phyloP scores from a whole-genome alignment of 2,888 invertebrate genomes.

The Synanthedon vespiformis region DNA sequence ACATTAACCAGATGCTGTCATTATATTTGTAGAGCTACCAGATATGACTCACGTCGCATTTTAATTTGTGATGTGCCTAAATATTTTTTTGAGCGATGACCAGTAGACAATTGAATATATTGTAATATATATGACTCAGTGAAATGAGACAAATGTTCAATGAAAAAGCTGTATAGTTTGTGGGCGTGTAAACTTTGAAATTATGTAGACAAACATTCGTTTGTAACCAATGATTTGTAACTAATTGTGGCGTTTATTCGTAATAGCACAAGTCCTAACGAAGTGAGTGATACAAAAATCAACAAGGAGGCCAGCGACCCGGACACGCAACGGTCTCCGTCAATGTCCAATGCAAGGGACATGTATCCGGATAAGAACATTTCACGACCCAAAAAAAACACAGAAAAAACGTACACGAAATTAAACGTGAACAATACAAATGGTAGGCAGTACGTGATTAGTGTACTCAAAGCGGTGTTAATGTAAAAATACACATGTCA shows the following conservation, averaged over 20 bases:
- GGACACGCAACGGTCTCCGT: constrained; percentile 21
- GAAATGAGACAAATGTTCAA: not conserved
- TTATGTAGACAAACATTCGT: too few relatives aligned
- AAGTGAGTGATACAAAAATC: not conserved
- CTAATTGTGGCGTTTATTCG: too few relatives aligned
- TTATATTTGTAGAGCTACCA: constrained; percentile 6
- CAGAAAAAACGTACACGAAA: constrained; percentile 4
- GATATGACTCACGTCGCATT: constrained; percentile 11
- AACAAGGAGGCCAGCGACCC: constrained; percentile 28
- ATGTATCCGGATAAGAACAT: constrained; percentile 18
- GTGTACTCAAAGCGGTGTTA: not conserved
- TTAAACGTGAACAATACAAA: constrained; percentile 7
- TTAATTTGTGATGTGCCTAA: not conserved
- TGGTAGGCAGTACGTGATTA: not conserved
- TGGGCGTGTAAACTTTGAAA: not conserved
- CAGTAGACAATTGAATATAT: constrained; percentile 4
- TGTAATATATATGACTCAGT: not conserved
- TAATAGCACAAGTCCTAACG: too few relatives aligned
- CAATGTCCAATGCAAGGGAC: constrained; percentile 5
- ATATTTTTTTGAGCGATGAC: constrained; percentile 9
- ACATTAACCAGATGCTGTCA: constrained; percentile 7
- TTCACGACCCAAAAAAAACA: constrained; percentile 12
- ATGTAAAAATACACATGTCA: not conserved
- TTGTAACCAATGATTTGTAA: too few relatives aligned
- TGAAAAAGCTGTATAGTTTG: not conserved